A percentile compares a stretch with the other conserved stretches of the same genome.
These are phyloP conservation scores for Mamestra configurata DNA, from an alignment of 1,140 invertebrate genomes.

Conservation along the genomic window DNA sequence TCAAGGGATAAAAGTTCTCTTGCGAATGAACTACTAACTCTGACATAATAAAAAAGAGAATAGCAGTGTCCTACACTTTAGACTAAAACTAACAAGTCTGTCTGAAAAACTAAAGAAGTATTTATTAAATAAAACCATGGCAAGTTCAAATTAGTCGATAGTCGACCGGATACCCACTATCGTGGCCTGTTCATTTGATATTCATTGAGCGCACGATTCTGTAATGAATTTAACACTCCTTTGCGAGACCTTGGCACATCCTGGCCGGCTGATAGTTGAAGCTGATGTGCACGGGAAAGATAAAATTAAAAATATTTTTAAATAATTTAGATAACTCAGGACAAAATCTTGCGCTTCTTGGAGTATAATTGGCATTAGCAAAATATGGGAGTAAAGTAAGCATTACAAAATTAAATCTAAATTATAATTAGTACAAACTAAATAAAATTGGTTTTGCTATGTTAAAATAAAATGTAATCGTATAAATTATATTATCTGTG, in stretches of 20 bases:
- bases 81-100: background rate
- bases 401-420: too few species aligned
- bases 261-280: background rate
- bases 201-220: background rate
- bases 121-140: background rate
- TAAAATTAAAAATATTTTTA: too few species aligned
- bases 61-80: too few species aligned
- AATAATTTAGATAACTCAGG: too few species aligned
- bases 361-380: too few species aligned
- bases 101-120: background rate
- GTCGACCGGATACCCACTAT: slow-evolving; percentile 2
- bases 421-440: background rate
- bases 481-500: background rate
- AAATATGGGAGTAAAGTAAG: too few species aligned
- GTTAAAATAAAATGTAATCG: background rate
- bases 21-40: too few species aligned
- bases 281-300: background rate
- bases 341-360: too few species aligned
- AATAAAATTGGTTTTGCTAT: too few species aligned
- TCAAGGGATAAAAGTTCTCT: too few species aligned
- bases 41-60: too few species aligned
- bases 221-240: slow-evolving; percentile 21
- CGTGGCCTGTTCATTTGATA: background rate
- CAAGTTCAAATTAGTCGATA: slow-evolving; percentile 7
- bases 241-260: background rate